Percentiles rank a stretch among this genome's conserved stretches.
phyloP scores from a whole-genome alignment of 2,797 vertebrate species.

The Hapalemur alaotrensis region DNA sequence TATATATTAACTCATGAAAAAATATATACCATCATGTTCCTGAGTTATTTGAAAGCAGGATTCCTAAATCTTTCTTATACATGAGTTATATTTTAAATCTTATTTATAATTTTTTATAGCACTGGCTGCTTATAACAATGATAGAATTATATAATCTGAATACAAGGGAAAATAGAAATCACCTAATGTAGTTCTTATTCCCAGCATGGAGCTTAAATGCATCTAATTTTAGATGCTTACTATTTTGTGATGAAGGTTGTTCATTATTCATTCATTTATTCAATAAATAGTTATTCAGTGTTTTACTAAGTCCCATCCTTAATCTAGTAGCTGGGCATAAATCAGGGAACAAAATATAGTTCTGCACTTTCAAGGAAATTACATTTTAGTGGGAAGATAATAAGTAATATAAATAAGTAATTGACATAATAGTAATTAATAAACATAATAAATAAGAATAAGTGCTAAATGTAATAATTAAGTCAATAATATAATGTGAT shows the following conservation, averaged over 20 bases:
- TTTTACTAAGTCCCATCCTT: not conserved
- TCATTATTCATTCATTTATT: not conserved
- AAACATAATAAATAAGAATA: not conserved
- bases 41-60: not conserved
- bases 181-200: not conserved
- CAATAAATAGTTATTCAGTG: not conserved
- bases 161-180: not conserved
- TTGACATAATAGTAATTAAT: not conserved
- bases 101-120: not conserved
- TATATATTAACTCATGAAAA: not conserved
- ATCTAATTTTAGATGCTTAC: not conserved
- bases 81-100: not conserved
- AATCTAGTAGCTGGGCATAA: not conserved
- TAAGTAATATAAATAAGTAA: not conserved
- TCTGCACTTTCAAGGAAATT: not conserved
- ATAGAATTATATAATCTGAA: not conserved
- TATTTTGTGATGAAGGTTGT: not conserved
- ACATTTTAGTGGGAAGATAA: not conserved
- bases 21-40: not conserved
- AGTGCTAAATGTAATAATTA: not conserved
- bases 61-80: not conserved
- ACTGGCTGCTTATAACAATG: not conserved
- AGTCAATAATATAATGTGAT: not conserved
- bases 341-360: not conserved
- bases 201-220: not conserved